Base-by-base conservation (phyloP, 2,113 vertebrate species). In the Halichoerus grypus region DNA sequence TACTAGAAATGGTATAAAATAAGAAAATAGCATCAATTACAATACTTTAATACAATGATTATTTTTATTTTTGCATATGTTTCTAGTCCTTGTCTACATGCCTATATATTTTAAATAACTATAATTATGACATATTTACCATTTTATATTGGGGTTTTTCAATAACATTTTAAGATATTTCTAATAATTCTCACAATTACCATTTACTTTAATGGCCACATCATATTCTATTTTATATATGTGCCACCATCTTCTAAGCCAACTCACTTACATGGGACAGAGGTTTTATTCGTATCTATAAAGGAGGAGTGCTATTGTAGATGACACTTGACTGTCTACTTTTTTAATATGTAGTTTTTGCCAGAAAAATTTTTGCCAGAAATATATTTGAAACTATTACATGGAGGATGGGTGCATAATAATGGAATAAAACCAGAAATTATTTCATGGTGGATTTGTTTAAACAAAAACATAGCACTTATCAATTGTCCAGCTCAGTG, bases 21-120 rank as follows among this genome's bases (percentile, higher is more conserved):
- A 76, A 61, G 31, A 93, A 88, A 83, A 59, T 22, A 72, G 51
- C 14, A 89, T 39, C 4, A 88, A 67, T 86, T 89, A 42, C 0
- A 83, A 87, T 8, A 80, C 7, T 81, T 88, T 33, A 72, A 79
- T 77, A 71, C 11, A 74, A 87, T 51, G 33, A 39, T 63, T 69
- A 71, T 51, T 94, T 93, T 95, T 3, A 96, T 91, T 92, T 95
- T 92, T 91, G 21, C n/a, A 59, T 76, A 6, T 61, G 16, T 85
- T 77, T 96, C 77, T 91, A 81, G n/a, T 22, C 63, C 26, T 87
- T 67, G 13, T 65, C 57, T 95, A 80, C 4, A 85, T 53, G 21
- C 26, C 42, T 55, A 7, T 49, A 6, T 36, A 83, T 69, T 93
- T 94, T 72, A 83, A 82, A 72, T 51, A 18, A 19, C 46, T 95